These are phyloP conservation scores for Hippocampus abdominalis DNA, from an alignment of 2,113 vertebrate genomes.

Conservation along the genomic window DNA sequence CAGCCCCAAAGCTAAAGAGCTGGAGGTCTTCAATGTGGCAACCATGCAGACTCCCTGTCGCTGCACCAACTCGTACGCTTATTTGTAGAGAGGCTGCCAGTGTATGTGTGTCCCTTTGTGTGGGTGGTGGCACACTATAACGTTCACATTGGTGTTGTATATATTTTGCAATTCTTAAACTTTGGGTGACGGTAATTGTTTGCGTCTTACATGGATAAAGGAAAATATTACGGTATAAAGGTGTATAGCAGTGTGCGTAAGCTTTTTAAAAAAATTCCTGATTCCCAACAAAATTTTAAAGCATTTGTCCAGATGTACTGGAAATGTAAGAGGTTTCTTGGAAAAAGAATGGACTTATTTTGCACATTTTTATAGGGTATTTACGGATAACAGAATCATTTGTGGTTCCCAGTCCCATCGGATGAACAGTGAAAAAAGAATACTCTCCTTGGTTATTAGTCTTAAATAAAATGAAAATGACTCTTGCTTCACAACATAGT, in stretches of 20 bases:
- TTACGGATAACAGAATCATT: slow-evolving; percentile 5
- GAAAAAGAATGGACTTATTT: slow-evolving; percentile 54
- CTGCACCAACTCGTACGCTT: slow-evolving; percentile 94
- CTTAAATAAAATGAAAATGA: background rate
- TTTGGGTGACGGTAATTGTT: slow-evolving; percentile 9
- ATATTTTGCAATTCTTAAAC: slow-evolving; percentile 27
- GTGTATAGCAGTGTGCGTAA: slow-evolving; percentile 24
- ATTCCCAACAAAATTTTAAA: slow-evolving; percentile 24
- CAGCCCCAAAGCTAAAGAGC: slow-evolving; percentile 79
- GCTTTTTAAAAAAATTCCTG: slow-evolving; percentile 4
- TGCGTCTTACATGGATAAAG: slow-evolving; percentile 18
- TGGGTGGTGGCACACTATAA: slow-evolving; percentile 16
- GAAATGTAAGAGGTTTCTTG: slow-evolving; percentile 20
- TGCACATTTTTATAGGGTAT: slow-evolving; percentile 56
- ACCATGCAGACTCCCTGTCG: slow-evolving; percentile 96
- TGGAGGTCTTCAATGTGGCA: slow-evolving; percentile 93
- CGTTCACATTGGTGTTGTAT: slow-evolving; percentile 30
- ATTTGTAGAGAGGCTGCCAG: slow-evolving; percentile 76
- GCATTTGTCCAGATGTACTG: slow-evolving; percentile 19
- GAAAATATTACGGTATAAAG: slow-evolving; percentile 28
- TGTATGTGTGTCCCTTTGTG: background rate
- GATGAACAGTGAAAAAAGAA: slow-evolving; percentile 4
- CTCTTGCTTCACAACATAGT: background rate
- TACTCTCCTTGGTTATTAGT: background rate
- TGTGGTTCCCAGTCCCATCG: slow-evolving; percentile 1